Base-by-base conservation (phyloP, 2,888 invertebrate species). In the Eugnorisma glareosa region DNA sequence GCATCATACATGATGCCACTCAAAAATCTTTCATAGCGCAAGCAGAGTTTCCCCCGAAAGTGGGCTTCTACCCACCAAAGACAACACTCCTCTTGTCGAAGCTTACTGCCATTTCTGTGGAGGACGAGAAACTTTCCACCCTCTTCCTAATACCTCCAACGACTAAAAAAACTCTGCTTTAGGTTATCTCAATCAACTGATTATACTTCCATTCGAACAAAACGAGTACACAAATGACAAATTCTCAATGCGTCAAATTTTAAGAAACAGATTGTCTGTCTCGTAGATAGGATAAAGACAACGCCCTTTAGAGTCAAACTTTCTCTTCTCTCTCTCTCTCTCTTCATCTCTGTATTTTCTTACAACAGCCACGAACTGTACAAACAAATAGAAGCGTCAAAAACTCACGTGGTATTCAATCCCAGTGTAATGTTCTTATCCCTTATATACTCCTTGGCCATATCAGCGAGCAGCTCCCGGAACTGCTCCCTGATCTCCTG, bases 401-500 rank as follows among this genome's bases (percentile, higher is more conserved):
- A 57, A 10, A 96, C 96, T 96, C 63, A 96, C 96, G 95, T 95
- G 8, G 91, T 89, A n/a, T 95, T 94, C 1, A 91, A 66, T 73
- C 95, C 96, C 2, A 89, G 90, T 0, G 93, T 88, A n/a, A 96
- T 93, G 0, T 86, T 83, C 24, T 95, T 92, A 0, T 91, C 89
- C 24, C 77, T 87, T 75, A 96, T 94, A 79, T 95, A 97, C 84
- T 92, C 82, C 1, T 93, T 91, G 0, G 96, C 96, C 95, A 97
- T 96, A 37, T 94, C 93, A 21, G 96, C 96, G 0, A 97, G 67
- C 24, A 96, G 86, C 1, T 82, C 71, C 0, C 91, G 82, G 92
- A 97, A 96, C 21, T 91, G 83, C 2, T 93, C 93, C 45, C 89
- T 83, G 6, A 93, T 82, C 0, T 85, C 67, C 0, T 84, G 40